Evolutionary conservation across 2,113 vertebrate species (phyloP).

Genomic region (Siniperca knerii): DNA sequence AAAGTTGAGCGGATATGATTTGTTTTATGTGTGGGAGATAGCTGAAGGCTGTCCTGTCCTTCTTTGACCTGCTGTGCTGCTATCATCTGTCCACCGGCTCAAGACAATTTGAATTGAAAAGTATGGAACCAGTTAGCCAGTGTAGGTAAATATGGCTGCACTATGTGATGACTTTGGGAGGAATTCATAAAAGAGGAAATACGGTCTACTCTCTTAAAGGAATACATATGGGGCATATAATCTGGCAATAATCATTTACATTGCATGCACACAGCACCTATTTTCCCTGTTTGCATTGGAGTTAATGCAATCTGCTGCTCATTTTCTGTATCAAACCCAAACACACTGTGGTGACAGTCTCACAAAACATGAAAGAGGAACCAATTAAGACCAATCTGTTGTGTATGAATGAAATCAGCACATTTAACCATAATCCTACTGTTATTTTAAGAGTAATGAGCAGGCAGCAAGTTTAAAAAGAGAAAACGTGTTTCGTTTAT

Average conservation of each 20-base stretch:
- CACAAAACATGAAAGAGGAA: slow-evolving; percentile 72
- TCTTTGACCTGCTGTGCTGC: slow-evolving; percentile 62
- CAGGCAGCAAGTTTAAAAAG: slow-evolving; percentile 54
- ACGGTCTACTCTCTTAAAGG: slow-evolving; percentile 49
- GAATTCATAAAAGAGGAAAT: slow-evolving; percentile 65
- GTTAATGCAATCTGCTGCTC: slow-evolving; percentile 72
- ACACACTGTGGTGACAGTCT: slow-evolving; percentile 72
- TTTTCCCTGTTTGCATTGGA: slow-evolving; percentile 72
- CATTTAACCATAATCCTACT: slow-evolving; percentile 70
- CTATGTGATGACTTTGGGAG: slow-evolving; percentile 53
- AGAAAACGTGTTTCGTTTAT: slow-evolving; percentile 65
- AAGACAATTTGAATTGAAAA: slow-evolving; percentile 50
- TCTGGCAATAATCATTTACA: slow-evolving; percentile 73
- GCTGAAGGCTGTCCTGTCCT: slow-evolving; percentile 68
- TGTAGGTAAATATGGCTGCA: slow-evolving; percentile 45
- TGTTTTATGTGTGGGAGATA: slow-evolving; percentile 71
- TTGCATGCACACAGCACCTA: slow-evolving; percentile 64
- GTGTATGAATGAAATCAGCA: slow-evolving; percentile 71
- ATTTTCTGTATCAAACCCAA: slow-evolving; percentile 76
- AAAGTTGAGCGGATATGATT: slow-evolving; percentile 77
- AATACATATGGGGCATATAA: slow-evolving; percentile 66
- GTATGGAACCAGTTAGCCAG: slow-evolving; percentile 65
- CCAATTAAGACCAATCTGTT: slow-evolving; percentile 67
- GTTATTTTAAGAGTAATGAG: slow-evolving; percentile 74
- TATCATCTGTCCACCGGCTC: slow-evolving; percentile 54